phyloP scores from a whole-genome alignment of 2,888 invertebrate genomes.

The Yponomeuta cagnagella region DNA sequence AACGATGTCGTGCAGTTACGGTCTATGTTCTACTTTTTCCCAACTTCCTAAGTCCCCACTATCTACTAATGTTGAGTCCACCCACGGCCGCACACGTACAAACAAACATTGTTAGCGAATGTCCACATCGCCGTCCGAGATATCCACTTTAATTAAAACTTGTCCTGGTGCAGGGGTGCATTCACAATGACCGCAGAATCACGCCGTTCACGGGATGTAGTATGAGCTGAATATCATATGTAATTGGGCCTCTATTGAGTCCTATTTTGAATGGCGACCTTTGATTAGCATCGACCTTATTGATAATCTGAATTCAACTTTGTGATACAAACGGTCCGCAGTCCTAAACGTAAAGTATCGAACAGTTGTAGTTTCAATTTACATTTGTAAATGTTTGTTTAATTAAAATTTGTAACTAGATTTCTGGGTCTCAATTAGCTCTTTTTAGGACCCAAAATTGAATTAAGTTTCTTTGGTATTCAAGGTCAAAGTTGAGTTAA shows the following conservation, averaged over 20 bases:
- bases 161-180: slow-evolving; percentile 36
- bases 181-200: slow-evolving; percentile 4
- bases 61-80: neutral
- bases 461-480: too few species aligned
- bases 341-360: too few species aligned
- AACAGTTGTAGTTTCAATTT: too few species aligned
- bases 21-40: neutral
- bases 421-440: too few species aligned
- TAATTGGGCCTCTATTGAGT: neutral
- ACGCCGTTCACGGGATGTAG: neutral
- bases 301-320: neutral
- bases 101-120: slow-evolving; percentile 50
- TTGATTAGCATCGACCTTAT: neutral
- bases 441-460: too few species aligned
- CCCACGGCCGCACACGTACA: slow-evolving; percentile 16
- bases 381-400: too few species aligned
- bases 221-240: neutral
- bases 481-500: too few species aligned
- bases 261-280: neutral
- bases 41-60: neutral
- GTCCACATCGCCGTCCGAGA: slow-evolving; percentile 52
- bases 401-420: too few species aligned
- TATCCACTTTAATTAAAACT: slow-evolving; percentile 69
- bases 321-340: too few species aligned
- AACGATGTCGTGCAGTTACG: too few species aligned